Conservation (phyloP, 2,113 vertebrate species). For the Balaenoptera acutorostrata region DNA sequence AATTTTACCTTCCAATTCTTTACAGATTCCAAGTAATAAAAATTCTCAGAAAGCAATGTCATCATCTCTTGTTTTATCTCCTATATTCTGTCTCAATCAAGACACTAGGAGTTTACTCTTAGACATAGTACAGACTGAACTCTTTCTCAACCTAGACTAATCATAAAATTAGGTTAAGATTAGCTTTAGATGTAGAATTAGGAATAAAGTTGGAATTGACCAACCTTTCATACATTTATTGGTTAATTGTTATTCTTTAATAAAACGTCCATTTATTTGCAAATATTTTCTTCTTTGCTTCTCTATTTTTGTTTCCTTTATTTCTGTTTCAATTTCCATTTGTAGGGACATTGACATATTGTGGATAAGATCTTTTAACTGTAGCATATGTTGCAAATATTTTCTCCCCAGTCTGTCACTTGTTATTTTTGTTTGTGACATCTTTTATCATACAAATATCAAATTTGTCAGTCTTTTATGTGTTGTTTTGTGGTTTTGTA, state of each 20-base stretch:
- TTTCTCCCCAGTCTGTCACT: neutral
- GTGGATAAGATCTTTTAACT: neutral
- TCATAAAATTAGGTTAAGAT: neutral
- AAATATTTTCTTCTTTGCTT: neutral
- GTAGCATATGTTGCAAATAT: neutral
- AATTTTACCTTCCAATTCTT: neutral
- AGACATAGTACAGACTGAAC: neutral
- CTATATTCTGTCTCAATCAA: neutral
- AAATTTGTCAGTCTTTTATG: neutral
- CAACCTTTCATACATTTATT: neutral
- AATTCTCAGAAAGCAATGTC: neutral
- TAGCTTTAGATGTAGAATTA: neutral
- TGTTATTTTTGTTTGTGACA: neutral
- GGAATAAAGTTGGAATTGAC: neutral
- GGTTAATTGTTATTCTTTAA: neutral
- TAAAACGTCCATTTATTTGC: neutral
- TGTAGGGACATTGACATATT: neutral
- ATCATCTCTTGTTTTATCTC: neutral
- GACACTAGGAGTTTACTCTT: neutral
- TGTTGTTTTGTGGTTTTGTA: neutral
- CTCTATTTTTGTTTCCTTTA: neutral
- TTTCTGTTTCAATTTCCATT: neutral
- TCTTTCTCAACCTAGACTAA: neutral
- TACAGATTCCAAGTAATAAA: neutral
- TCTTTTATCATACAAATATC: neutral